Conservation (phyloP, 92 coral and sea anemone genomes). For the Heteractis magnifica region DNA sequence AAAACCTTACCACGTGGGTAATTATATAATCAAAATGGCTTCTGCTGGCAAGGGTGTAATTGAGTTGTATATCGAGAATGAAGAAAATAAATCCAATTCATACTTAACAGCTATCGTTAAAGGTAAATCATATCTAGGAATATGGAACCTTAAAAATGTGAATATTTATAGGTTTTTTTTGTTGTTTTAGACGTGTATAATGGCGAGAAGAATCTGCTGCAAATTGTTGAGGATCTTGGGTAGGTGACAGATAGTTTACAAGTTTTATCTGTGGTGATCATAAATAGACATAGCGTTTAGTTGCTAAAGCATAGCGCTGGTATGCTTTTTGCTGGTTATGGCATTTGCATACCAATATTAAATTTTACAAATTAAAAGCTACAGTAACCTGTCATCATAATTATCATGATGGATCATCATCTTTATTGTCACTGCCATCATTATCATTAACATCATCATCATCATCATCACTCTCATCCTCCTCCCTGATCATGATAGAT, state of each 20-base stretch:
- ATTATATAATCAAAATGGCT: slow-evolving; percentile 26
- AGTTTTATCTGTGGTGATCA: neutral
- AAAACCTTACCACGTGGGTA: slow-evolving; percentile 8
- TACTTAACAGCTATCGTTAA: slow-evolving; percentile 17
- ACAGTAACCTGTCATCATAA: no score
- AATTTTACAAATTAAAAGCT: no score
- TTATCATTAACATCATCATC: neutral
- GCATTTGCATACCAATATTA: no score
- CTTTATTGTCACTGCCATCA: neutral
- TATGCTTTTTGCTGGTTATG: no score
- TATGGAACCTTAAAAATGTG: neutral
- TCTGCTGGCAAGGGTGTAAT: slow-evolving; percentile 2
- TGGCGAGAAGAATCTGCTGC: neutral
- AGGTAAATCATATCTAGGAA: slow-evolving; percentile 5
- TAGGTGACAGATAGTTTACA: neutral
- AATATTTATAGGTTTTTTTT: neutral
- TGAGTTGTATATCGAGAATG: slow-evolving; percentile 22
- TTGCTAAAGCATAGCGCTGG: no score
- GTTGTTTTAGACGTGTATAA: slow-evolving; percentile 18
- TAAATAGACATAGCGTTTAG: no score
- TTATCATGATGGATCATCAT: no score
- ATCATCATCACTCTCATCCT: neutral
- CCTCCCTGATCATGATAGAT: neutral
- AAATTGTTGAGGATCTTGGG: slow-evolving; percentile 22
- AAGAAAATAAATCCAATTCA: neutral